A percentile compares a stretch with the other conserved stretches of the same genome.
These are phyloP conservation scores for Diplodus sargus DNA, from an alignment of 2,797 vertebrate genomes.

Conservation along the genomic window DNA sequence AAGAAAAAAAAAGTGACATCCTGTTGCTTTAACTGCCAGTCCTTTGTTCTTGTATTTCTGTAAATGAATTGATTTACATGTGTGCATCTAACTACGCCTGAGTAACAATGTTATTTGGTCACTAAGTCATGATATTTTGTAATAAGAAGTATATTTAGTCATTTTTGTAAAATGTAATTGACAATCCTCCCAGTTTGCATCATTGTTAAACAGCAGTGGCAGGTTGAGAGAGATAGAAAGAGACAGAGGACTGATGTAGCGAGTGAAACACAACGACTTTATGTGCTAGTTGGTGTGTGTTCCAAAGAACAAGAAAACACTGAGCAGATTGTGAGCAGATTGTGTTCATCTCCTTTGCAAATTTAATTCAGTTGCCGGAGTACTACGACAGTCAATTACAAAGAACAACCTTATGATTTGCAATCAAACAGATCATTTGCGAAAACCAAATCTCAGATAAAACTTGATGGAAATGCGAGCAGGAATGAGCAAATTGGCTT, in stretches of 20 bases:
- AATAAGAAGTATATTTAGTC: no score
- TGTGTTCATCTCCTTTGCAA: no score
- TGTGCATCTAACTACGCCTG: not conserved
- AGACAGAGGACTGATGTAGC: not conserved
- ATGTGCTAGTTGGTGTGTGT: no score
- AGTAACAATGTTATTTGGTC: not conserved
- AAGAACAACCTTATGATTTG: not conserved
- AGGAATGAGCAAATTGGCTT: not conserved
- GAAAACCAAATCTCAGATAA: not conserved
- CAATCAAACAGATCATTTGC: no score
- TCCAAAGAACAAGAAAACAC: no score
- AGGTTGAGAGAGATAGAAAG: not conserved
- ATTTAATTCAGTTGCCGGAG: not conserved
- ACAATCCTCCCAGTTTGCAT: no score
- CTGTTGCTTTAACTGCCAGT: not conserved
- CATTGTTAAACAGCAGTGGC: no score
- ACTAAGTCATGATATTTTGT: no score
- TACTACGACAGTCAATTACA: not conserved
- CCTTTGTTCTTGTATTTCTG: not conserved
- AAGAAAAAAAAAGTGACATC: no score
- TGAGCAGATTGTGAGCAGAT: no score
- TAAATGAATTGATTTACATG: not conserved
- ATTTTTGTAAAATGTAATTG: no score
- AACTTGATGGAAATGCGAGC: not conserved
- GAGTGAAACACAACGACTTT: no score